Base-by-base conservation (phyloP, 2,888 invertebrate species). In the Cataglyphis cursor region DNA sequence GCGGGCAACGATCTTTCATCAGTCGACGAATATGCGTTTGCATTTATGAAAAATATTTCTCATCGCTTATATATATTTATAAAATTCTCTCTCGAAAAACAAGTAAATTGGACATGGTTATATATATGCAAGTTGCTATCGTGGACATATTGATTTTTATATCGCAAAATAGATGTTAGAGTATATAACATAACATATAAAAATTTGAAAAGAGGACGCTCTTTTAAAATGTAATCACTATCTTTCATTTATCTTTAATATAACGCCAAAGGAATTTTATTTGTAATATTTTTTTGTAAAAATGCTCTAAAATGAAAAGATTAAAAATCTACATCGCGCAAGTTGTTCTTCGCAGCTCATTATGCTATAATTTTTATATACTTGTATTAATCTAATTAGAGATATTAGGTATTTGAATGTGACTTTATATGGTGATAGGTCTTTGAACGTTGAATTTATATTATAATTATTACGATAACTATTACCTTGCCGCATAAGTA, bases 401-500 rank as follows among this genome's bases (percentile, higher is more conserved):
- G 4, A 8, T 12, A 24, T 48, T 35, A 24, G 4, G 18, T 18
- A 9, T 28, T 28, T 28, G 2, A 28, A 2, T 28, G 28, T 28
- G 28, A 28, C 28, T 28, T 28, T 28, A 28, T 28, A 28, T 28
- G 28, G 28, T 2, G 28, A 28, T 9, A 75, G 18, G 9, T 51
- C 24, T 41, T 28, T 21, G 24, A 82, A 66, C 54, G 10, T 21
- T 61, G 28, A 51, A 62, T n/a, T 28, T 0, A 59, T n/a, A 15
- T 44, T n/a, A 10, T 62, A 10, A 15, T 48, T 18, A 8, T 76
- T 41, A 35, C 21, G 10, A 15, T 15, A 48, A 70, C 6, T 35
- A 48, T 87, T 94, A 97, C 97, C 96, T 97, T 97, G 90, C 97
- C 97, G 93, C 97, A 97, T 81, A 97, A 96, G 94, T 97, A 97